A percentile compares a stretch with the other conserved stretches of the same genome.
Conservation (phyloP, 2,888 invertebrate species). For the Tetranychus truncatus region DNA sequence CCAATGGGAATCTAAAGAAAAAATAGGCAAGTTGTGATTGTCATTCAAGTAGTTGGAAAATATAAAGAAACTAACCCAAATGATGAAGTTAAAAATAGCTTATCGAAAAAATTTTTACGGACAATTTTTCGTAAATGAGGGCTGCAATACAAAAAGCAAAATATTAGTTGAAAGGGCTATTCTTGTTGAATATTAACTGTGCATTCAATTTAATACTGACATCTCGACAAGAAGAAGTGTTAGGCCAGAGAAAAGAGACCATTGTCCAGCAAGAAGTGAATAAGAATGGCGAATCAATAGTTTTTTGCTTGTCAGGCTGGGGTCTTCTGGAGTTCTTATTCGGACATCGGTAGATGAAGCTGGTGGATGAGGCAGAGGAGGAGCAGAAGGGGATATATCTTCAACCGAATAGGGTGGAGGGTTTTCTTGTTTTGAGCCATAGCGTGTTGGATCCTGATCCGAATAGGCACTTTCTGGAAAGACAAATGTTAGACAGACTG, state of each 20-base stretch:
- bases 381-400: neutral
- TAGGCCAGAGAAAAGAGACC: neutral
- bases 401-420: neutral
- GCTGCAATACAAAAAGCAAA: neutral
- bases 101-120: conserved; percentile 7
- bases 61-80: neutral
- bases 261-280: neutral
- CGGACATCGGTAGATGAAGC: neutral
- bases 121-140: conserved; percentile 4
- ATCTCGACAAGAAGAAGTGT: neutral
- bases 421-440: neutral
- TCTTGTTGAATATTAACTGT: too few relatives aligned
- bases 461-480: neutral
- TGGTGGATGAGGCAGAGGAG: neutral
- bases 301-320: neutral
- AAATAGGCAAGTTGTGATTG: neutral
- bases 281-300: neutral
- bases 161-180: neutral
- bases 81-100: neutral
- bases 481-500: neutral
- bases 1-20: neutral
- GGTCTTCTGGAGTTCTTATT: neutral
- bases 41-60: neutral
- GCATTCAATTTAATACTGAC: neutral
- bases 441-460: neutral